Evolutionary conservation across 2,797 vertebrate genomes (phyloP), one percentile per base, ranked within the genome.

Genomic region (Clamator glandarius): DNA sequence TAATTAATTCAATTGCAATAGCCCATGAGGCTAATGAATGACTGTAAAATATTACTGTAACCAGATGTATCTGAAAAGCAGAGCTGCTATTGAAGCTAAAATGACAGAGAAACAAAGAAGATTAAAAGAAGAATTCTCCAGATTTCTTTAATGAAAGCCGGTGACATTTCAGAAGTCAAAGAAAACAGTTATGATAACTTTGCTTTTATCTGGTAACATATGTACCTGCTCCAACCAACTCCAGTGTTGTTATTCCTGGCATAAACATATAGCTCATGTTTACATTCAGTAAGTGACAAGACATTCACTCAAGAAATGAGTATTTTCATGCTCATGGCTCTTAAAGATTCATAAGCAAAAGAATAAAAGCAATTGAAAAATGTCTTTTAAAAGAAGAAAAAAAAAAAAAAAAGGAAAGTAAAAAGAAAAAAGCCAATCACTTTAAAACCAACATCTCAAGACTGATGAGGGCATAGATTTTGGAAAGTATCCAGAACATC

Each of bases 1-100:
- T 70, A 92, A 89, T 92, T 95, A 94, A 95, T 87, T 94, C 69
- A 35, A 63, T 58, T 66, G 42, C 74, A 87, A 52, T 85, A 76
- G 44, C 59, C 57, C 0, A 0, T 68, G 29, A 91, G 39, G 48
- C 20, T 35, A 62, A 90, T 80, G 24, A 67, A 57, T 69, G 16
- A 73, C 52, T 68, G 77, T 74, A 88, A 93, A 90, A 59, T 15
- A 26, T 72, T 48, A 19, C 36, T 54, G 44, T 69, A 93, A 87
- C 21, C n/a, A 95, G 29, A 13, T 75, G 31, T 13, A 83, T 28
- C 11, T 75, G 77, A 95, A 91, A 85, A 87, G 12, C 61, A 80
- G 77, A 84, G 14, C 11, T 4, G 14, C 93, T 59, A 64, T 86
- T 80, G 87, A 93, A 92, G 73, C 15, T 58, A 84, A 90, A 82